Conservation (phyloP, 35 echinoderm and acorn worm species). For the Apostichopus parvimensis region DNA sequence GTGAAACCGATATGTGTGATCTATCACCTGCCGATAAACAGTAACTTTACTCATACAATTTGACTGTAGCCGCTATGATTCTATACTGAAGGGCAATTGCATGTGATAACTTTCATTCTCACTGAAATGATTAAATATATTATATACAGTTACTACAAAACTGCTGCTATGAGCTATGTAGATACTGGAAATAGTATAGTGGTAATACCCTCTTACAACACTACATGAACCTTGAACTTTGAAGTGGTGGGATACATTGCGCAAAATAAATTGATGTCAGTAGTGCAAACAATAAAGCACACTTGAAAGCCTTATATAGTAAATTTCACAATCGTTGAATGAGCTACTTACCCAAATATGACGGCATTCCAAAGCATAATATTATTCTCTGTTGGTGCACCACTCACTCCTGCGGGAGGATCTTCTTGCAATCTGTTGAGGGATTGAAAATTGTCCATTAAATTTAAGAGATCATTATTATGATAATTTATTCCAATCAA, state of each 20-base stretch:
- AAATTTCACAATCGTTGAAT: not conserved
- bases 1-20: no score
- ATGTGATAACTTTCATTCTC: not conserved
- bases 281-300: not conserved
- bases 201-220: not conserved
- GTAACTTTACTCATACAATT: no score
- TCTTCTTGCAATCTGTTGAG: constrained; percentile 91
- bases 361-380: constrained; percentile 99
- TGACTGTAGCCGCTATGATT: no score
- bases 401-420: constrained; percentile 96
- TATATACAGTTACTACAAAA: not conserved
- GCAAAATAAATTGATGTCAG: not conserved
- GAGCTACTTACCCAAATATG: constrained; percentile 97
- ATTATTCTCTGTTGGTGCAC: constrained; percentile 99
- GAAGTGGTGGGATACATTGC: not conserved
- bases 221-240: not conserved
- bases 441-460: no score
- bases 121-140: not conserved
- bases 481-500: no score
- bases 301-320: not conserved
- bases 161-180: not conserved
- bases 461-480: no score
- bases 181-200: not conserved
- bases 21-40: no score
- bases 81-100: no score